Conservation (phyloP, 2,888 invertebrate species). For the Hyppa rectilinea region DNA sequence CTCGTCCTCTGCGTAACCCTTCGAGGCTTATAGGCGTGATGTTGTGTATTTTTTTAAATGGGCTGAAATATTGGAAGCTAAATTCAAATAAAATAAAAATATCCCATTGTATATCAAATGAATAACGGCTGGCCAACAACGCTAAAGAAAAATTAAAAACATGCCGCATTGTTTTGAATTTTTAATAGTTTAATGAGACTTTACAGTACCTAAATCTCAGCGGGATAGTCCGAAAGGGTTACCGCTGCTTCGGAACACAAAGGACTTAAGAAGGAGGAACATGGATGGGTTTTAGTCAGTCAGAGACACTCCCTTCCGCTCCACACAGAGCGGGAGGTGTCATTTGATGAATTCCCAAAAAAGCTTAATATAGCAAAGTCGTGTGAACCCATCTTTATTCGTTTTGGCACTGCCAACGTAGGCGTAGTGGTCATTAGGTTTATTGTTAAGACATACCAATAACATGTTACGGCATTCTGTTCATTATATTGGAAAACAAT, state of each 20-base stretch:
- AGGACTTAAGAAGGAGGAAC: no score
- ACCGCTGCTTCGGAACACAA: no score
- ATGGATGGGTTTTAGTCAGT: no score
- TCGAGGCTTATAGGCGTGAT: not conserved
- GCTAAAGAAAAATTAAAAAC: no score
- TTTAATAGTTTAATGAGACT: constrained; percentile 12
- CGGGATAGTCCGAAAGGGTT: no score
- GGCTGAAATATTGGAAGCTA: not conserved
- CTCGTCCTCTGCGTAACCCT: not conserved
- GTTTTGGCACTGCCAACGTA: constrained; percentile 25
- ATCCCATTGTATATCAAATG: not conserved
- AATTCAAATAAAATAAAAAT: not conserved
- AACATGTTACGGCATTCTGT: constrained; percentile 39
- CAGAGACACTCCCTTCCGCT: no score
- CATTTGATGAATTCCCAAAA: no score
- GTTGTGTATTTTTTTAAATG: no score
- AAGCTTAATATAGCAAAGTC: no score
- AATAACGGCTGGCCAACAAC: no score
- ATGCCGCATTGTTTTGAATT: constrained; percentile 15
- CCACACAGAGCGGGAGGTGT: no score
- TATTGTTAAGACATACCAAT: constrained; percentile 37
- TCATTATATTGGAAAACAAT: constrained; percentile 52
- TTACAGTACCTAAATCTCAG: constrained; percentile 19
- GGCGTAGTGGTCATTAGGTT: constrained; percentile 37
- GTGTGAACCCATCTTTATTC: constrained; percentile 37